Conservation (phyloP, 2,888 invertebrate species). For the Macaria notata region DNA sequence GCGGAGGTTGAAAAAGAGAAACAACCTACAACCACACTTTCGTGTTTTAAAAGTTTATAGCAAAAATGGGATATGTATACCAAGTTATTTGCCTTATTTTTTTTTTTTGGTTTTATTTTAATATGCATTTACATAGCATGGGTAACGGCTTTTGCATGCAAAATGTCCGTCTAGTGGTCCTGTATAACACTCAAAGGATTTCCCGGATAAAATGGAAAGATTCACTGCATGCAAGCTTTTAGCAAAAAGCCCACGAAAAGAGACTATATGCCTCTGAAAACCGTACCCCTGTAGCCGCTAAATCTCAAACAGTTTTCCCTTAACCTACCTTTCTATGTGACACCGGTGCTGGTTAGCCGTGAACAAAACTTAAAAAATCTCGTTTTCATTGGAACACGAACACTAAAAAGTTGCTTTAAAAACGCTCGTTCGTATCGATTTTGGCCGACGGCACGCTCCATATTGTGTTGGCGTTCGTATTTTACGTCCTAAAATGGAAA, state of each 20-base stretch:
- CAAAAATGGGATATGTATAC: no score
- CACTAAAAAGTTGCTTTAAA: slow-evolving; percentile 37
- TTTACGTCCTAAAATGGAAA: slow-evolving; percentile 49
- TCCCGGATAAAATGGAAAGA: no score
- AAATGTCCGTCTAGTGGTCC: no score
- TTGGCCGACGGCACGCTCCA: slow-evolving; percentile 42
- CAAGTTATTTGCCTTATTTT: no score
- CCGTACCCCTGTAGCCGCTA: neutral
- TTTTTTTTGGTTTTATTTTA: no score
- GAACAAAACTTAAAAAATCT: neutral
- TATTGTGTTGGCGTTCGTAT: slow-evolving; percentile 47
- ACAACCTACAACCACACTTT: no score
- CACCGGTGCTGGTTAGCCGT: neutral
- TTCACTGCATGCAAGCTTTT: neutral
- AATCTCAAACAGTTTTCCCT: neutral
- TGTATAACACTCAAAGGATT: no score
- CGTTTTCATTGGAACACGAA: slow-evolving; percentile 14
- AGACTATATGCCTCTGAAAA: neutral
- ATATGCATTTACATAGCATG: no score
- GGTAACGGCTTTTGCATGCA: no score
- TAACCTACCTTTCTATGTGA: neutral
- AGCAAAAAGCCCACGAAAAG: neutral
- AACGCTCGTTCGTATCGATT: slow-evolving; percentile 46
- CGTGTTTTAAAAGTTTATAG: no score
- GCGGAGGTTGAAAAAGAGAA: no score